A percentile compares a stretch with the other conserved stretches of the same genome.
Evolutionary conservation across 1,140 invertebrate species (phyloP).

Genomic region (Cotesia typhae): DNA sequence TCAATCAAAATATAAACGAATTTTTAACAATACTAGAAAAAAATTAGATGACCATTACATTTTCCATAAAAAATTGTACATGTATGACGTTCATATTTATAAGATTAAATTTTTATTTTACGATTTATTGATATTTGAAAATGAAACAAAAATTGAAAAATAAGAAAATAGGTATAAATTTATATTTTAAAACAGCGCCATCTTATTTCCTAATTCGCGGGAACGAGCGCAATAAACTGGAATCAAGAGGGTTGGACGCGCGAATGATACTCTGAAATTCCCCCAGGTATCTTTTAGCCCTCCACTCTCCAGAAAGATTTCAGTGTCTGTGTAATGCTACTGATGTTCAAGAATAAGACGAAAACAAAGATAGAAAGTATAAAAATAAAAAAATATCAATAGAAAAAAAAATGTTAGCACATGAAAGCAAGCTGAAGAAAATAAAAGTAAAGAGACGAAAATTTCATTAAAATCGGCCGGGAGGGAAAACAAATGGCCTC

Average conservation of each 20-base stretch:
- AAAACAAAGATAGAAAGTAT: background rate
- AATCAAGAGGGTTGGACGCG: constrained; percentile 25
- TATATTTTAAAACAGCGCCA: background rate
- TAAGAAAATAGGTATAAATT: background rate
- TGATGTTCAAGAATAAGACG: background rate
- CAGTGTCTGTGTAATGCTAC: background rate
- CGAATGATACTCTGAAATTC: constrained; percentile 25
- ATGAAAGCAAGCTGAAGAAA: background rate
- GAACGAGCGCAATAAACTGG: constrained; percentile 27
- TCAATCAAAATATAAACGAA: too few relatives aligned
- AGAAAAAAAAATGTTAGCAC: background rate
- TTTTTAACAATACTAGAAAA: too few relatives aligned
- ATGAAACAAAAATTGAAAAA: too few relatives aligned
- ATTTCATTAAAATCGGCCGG: constrained; percentile 26
- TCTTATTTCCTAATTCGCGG: constrained; percentile 26
- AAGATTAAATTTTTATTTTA: too few relatives aligned
- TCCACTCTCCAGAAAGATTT: background rate
- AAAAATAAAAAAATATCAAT: background rate
- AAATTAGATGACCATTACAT: too few relatives aligned
- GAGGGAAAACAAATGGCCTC: constrained; percentile 25
- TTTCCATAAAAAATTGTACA: too few relatives aligned
- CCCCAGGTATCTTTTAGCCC: constrained; percentile 9
- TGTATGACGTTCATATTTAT: too few relatives aligned
- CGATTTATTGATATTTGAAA: too few relatives aligned
- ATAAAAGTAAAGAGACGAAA: constrained; percentile 11